A percentile compares a stretch with the other conserved stretches of the same genome.
phyloP scores from a whole-genome alignment of 2,113 vertebrate genomes.

The Halcyon senegalensis region DNA sequence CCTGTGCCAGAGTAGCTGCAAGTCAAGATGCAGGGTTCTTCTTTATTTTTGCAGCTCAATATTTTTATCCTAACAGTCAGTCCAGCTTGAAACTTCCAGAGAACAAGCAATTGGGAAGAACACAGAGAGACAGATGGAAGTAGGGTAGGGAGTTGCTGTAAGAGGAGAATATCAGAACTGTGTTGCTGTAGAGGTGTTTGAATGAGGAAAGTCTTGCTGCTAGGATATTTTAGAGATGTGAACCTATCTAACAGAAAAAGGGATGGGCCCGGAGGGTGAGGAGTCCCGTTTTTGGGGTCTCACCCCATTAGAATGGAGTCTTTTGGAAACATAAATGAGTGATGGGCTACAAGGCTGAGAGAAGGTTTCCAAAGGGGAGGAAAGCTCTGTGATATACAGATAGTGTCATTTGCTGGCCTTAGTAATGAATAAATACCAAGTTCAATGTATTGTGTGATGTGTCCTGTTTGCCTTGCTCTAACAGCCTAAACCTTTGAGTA shows the following conservation, averaged over 20 bases:
- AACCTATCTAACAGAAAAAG: background rate
- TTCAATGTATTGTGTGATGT: slow-evolving; percentile 54
- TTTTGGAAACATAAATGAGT: background rate
- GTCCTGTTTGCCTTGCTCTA: slow-evolving; percentile 62
- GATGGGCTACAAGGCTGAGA: background rate
- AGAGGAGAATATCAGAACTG: background rate
- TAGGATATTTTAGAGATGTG: background rate
- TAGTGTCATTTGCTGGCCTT: slow-evolving; percentile 60
- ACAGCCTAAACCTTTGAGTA: slow-evolving; percentile 51
- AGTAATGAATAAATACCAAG: slow-evolving; percentile 48
- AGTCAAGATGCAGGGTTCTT: background rate
- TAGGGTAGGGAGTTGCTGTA: background rate
- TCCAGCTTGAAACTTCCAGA: background rate
- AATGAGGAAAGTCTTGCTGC: background rate
- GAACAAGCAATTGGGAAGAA: background rate
- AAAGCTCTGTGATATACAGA: slow-evolving; percentile 26
- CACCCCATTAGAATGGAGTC: background rate
- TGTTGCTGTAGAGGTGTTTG: background rate
- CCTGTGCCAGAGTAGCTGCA: background rate
- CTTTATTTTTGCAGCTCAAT: background rate
- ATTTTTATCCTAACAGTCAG: background rate
- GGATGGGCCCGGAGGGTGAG: background rate
- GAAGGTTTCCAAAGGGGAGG: background rate
- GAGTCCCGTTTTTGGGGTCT: background rate
- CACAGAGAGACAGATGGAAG: background rate